Percentiles rank a stretch among this genome's conserved stretches.
Evolutionary conservation across 2,797 vertebrate species (phyloP).

Genomic region (Enteromius anoplus): DNA sequence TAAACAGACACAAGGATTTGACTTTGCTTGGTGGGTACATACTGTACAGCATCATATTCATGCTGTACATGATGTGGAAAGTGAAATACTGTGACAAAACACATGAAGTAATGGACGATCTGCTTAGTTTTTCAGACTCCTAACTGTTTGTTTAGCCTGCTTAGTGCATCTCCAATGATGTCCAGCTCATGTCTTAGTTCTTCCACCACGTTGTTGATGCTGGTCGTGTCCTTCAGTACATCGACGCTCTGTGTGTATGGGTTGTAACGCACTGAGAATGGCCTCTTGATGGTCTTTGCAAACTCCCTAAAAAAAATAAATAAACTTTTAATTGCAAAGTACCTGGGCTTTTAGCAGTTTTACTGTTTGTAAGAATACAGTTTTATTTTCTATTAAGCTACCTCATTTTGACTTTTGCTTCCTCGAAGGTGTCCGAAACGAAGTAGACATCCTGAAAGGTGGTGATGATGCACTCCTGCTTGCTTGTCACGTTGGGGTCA

Average conservation of each 20-base stretch:
- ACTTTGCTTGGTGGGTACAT: neutral
- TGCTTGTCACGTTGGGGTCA: slow-evolving; percentile 91
- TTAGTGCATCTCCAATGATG: slow-evolving; percentile 89
- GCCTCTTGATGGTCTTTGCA: slow-evolving; percentile 95
- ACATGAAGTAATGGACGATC: neutral
- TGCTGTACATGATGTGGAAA: neutral
- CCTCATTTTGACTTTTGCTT: slow-evolving; percentile 99
- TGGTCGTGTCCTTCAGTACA: slow-evolving; percentile 88
- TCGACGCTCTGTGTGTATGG: slow-evolving; percentile 95
- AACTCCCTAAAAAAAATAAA: slow-evolving; percentile 84
- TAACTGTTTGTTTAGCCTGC: slow-evolving; percentile 86
- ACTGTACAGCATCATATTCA: neutral
- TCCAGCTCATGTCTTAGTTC: slow-evolving; percentile 94
- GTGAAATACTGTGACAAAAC: neutral
- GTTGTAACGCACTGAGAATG: slow-evolving; percentile 94
- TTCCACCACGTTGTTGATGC: slow-evolving; percentile 89
- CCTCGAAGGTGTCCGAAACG: slow-evolving; percentile 96
- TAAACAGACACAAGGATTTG: neutral
- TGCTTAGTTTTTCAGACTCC: slow-evolving; percentile 75
- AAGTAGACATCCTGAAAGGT: slow-evolving; percentile 98
- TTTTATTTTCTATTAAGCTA: slow-evolving; percentile 52
- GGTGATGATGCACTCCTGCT: slow-evolving; percentile 96
- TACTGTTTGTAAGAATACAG: neutral
- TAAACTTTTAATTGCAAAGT: neutral
- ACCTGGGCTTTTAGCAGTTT: neutral